Evolutionary conservation across 2,797 vertebrate species (phyloP), one percentile per base, ranked within the genome.

Genomic region (Valencia hispanica): DNA sequence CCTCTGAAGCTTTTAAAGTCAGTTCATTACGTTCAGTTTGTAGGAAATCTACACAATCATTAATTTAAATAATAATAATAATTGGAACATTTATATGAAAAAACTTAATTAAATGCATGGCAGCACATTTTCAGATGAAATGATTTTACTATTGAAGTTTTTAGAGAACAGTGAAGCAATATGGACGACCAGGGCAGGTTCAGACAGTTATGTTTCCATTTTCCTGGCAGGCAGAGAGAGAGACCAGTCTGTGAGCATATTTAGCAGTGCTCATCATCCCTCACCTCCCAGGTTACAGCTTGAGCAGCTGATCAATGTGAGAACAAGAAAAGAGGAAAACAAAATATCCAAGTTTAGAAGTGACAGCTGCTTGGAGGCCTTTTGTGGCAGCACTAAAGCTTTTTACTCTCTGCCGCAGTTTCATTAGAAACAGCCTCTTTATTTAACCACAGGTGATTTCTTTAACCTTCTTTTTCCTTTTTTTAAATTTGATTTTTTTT

Each of bases 301-400:
- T 41, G 14, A 75, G 87, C 86, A 91, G 81, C 86, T 88, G 86
- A 77, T 77, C 71, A 74, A 76, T 73, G 63, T 63, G 27, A 69
- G 75, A 78, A 82, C 68, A 65, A 78, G 36, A 74, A 30, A 32
- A 43, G 4, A 43, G 80, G 74, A 66, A 79, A 74, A 85, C 87
- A 88, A 87, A 91, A 88, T 74, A 78, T 85, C 86, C 86, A 86
- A 84, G 74, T 89, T 90, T 86, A 83, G 86, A 87, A 30, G 74
- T 80, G 85, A 79, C 90, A 91, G 91, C 82, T 88, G 87, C 79
- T 79, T 4, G 59, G 73, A 72, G 71, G 43, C 63, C 72, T 87
- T 84, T 82, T 83, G 51, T 10, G 8, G 43, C 1, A 1, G 8
- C 43, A 45, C 4, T 45, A 45, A 36, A 22, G 34, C 59, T 73